These are phyloP conservation scores for Lycia hirtaria DNA, from an alignment of 2,888 invertebrate genomes.

Conservation along the genomic window DNA sequence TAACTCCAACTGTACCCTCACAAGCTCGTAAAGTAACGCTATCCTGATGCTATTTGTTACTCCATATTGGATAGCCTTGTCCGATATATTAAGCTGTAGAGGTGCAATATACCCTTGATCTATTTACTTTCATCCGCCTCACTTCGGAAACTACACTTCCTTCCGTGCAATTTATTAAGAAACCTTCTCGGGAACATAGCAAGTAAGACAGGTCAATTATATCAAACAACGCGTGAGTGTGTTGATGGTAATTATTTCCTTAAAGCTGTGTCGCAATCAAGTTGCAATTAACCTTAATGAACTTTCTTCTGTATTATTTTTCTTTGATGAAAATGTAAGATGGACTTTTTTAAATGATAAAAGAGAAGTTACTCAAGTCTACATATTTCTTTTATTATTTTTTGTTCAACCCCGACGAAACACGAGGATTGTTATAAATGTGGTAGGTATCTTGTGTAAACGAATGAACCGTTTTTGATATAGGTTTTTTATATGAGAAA, in stretches of 20 bases:
- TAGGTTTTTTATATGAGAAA: no score
- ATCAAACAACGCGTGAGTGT: conserved; percentile 28
- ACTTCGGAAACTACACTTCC: conserved; percentile 42
- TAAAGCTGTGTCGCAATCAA: conserved; percentile 1
- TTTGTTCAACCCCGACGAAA: no score
- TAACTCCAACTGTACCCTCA: neutral
- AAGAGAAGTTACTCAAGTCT: no score
- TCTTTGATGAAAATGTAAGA: neutral
- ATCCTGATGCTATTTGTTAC: conserved; percentile 12
- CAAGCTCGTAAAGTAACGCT: neutral
- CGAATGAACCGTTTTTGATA: no score
- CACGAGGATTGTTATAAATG: no score
- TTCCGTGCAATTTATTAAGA: conserved; percentile 48
- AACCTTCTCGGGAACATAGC: conserved; percentile 38
- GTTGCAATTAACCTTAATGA: neutral
- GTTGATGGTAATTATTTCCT: conserved; percentile 33
- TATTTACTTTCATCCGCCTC: conserved; percentile 9
- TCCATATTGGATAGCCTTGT: conserved; percentile 12
- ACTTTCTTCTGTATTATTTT: neutral
- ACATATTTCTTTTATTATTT: no score
- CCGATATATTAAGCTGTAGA: conserved; percentile 7
- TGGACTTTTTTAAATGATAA: neutral
- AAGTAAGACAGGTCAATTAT: conserved; percentile 46
- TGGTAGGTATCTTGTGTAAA: no score
- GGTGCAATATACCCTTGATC: conserved; percentile 14